These are phyloP conservation scores for Eulemur rubriventer DNA, from an alignment of 2,797 vertebrate species.

Conservation along the genomic window DNA sequence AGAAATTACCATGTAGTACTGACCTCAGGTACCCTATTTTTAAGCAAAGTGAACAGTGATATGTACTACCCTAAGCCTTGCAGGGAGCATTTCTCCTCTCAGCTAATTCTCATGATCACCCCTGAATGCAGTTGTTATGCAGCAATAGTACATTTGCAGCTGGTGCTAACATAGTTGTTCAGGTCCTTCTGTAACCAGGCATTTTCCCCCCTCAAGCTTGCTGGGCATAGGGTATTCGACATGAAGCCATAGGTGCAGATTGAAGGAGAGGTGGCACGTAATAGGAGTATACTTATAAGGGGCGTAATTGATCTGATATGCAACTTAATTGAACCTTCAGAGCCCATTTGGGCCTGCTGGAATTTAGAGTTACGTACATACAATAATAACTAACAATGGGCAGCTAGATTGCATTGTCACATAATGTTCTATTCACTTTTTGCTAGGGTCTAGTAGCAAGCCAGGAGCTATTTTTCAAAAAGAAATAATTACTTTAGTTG, in stretches of 20 bases:
- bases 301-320: neutral
- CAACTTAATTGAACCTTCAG: neutral
- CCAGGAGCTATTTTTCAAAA: neutral
- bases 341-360: neutral
- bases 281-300: neutral
- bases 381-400: neutral
- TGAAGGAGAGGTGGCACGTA: neutral
- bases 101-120: neutral
- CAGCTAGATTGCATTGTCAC: neutral
- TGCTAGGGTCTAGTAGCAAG: neutral
- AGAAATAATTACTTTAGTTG: neutral
- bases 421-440: neutral
- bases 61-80: neutral
- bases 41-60: neutral
- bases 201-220: neutral
- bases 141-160: neutral
- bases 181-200: neutral
- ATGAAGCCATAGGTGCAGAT: neutral
- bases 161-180: neutral
- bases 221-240: neutral
- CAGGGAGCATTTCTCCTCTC: neutral
- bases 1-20: neutral
- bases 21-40: neutral
- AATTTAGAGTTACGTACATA: constrained; percentile 17
- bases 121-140: neutral